Evolutionary conservation across 64 coral and sea anemone species (phyloP), one percentile per base, ranked within the genome.

Genomic region (Dendronephthya gigantea): DNA sequence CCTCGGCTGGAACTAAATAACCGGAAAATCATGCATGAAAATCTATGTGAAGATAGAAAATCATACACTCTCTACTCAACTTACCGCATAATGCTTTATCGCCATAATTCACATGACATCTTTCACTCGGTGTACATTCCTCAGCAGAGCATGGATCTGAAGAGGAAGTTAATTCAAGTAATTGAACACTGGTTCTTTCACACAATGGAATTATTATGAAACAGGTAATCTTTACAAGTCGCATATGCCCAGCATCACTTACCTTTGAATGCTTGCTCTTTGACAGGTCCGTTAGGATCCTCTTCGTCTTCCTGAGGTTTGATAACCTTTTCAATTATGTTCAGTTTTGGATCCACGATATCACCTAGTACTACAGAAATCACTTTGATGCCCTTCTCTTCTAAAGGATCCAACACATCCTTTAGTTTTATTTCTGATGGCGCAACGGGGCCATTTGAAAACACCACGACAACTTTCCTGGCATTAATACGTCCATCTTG

Each of bases 231-330:
- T 66, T 66, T 30, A 66, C 58, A 66, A n/a, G n/a, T 66, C 22
- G 6, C 29, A 30, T 6, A 10, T 34, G 15, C 30, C 0, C 4
- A 0, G 9, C 16, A 1, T 29, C 30, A 36, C 72, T 79, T 4
- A 79, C 72, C 72, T 79, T 39, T 79, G 72, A 79, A 79, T 39
- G 72, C 22, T 33, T 79, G 30, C 22, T 79, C 72, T 19, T 79
- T 39, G 12, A 79, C 15, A 17, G 29, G 9, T 29, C 29, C 72
- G 15, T 29, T 34, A 34, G 2, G 19, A 34, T 34, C 15, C 2
- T 79, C 30, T 15, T 39, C 36, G 1, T 34, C 72, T 15, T 66
- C 22, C 29, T 22, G 58, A 6, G 29, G 10, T 36, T 3, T 2
- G 9, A 79, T 35, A 1, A 39, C 15, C 30, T 79, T 39, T 29